Percentiles rank a stretch among this genome's conserved stretches.
These are phyloP conservation scores for Scolanthus callimorphus DNA, from an alignment of 92 coral and sea anemone species.

Conservation along the genomic window DNA sequence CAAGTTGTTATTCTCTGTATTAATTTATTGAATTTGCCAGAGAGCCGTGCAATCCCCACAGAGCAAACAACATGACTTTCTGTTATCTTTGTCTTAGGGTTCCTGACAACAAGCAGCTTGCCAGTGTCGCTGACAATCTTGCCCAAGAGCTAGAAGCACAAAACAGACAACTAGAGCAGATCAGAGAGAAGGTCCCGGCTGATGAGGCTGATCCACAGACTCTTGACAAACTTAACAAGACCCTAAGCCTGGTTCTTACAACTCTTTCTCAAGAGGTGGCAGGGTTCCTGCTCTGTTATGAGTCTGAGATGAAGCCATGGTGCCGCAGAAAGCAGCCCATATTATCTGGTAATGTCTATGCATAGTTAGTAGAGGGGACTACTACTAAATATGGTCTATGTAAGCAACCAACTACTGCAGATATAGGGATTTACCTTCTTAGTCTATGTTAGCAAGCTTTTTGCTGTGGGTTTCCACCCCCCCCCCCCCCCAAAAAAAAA, in stretches of 20 bases:
- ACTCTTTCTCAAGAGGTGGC: slow-evolving; percentile 90
- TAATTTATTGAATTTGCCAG: no score
- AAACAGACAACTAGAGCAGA: slow-evolving; percentile 69
- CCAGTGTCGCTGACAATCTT: slow-evolving; percentile 74
- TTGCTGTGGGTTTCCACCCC: no score
- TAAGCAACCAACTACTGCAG: no score
- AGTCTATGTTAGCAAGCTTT: no score
- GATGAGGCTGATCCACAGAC: slow-evolving; percentile 70
- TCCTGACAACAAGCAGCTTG: slow-evolving; percentile 81
- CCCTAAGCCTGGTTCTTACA: slow-evolving; percentile 70
- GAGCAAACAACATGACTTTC: no score
- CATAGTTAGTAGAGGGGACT: no score
- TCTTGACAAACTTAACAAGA: slow-evolving; percentile 76
- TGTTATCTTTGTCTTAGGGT: no score
- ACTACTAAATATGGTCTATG: no score
- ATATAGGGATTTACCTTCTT: no score
- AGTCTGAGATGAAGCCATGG: slow-evolving; percentile 96
- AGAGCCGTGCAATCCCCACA: no score
- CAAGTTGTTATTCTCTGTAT: no score
- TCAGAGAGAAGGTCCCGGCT: slow-evolving; percentile 50
- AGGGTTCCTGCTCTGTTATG: slow-evolving; percentile 90
- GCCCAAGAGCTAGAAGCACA: slow-evolving; percentile 83
- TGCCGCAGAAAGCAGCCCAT: slow-evolving; percentile 76
- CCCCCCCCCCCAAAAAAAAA: no score
- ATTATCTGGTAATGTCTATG: slow-evolving; percentile 59